Evolutionary conservation across 2,888 invertebrate species (phyloP).

Genomic region (Herminia tarsipennalis): DNA sequence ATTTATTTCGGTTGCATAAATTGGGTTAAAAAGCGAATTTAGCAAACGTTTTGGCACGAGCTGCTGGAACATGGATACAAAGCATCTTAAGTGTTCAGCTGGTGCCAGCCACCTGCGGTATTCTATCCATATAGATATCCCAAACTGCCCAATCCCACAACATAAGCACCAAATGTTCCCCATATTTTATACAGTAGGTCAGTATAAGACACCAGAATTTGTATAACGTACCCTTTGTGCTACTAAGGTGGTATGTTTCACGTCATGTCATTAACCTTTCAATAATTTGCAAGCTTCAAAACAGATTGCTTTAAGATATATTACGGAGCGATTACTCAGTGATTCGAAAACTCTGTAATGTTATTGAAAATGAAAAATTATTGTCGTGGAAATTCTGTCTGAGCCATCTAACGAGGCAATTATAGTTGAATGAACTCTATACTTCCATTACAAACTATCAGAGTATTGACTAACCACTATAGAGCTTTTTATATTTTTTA

Average conservation of each 20-base stretch:
- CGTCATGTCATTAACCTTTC: neutral
- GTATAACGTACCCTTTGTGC: too few species aligned
- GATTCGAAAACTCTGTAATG: constrained; percentile 25
- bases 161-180: too few species aligned
- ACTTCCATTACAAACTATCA: constrained; percentile 34
- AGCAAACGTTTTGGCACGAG: too few species aligned
- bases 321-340: constrained; percentile 23
- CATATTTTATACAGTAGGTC: too few species aligned
- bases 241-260: too few species aligned
- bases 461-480: neutral
- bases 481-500: constrained; percentile 4
- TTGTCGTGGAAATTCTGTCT: constrained; percentile 34
- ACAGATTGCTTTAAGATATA: constrained; percentile 21
- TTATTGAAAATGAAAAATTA: constrained; percentile 44
- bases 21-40: too few species aligned
- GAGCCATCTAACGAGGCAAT: constrained; percentile 37
- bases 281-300: constrained; percentile 1
- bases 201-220: too few species aligned
- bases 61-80: neutral
- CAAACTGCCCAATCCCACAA: too few species aligned
- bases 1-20: neutral
- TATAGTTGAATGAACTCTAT: constrained; percentile 44
- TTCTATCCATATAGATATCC: too few species aligned
- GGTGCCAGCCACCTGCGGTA: constrained; percentile 10
- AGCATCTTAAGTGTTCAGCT: neutral